A percentile compares a stretch with the other conserved stretches of the same genome.
These are phyloP conservation scores for Ictalurus furcatus DNA, from an alignment of 2,113 vertebrate genomes.

Conservation along the genomic window DNA sequence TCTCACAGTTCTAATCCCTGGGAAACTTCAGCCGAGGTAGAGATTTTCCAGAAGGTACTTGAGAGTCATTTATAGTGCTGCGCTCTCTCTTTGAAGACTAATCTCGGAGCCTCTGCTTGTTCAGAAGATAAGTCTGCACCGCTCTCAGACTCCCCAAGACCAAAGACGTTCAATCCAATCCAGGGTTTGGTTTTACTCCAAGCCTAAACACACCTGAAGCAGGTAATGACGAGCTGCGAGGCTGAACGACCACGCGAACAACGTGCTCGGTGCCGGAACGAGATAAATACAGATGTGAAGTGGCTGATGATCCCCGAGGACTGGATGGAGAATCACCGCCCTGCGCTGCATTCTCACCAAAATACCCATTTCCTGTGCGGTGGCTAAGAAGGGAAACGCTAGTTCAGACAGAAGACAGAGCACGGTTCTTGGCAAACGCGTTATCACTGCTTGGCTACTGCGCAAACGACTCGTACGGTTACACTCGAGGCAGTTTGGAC, in stretches of 20 bases:
- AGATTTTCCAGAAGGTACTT: neutral
- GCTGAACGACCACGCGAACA: neutral
- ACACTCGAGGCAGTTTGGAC: neutral
- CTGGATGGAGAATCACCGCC: neutral
- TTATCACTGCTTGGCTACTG: neutral
- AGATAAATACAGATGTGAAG: conserved; percentile 8
- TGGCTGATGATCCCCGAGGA: neutral
- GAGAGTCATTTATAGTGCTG: neutral
- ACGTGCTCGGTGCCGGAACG: neutral
- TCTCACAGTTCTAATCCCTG: neutral
- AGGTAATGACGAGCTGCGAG: neutral
- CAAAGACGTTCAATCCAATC: neutral
- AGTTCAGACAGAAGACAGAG: conserved; percentile 31
- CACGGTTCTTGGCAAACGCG: conserved; percentile 14
- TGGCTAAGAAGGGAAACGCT: conserved; percentile 24
- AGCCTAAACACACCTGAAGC: conserved; percentile 3
- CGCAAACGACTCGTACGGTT: neutral
- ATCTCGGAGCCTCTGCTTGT: conserved; percentile 24
- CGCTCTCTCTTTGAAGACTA: conserved; percentile 8
- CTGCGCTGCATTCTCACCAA: conserved; percentile 11
- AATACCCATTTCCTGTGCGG: conserved; percentile 39
- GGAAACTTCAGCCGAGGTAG: neutral
- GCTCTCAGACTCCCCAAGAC: conserved; percentile 6
- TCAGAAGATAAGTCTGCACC: conserved; percentile 11
- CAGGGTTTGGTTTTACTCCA: neutral